Evolutionary conservation across 2,888 invertebrate genomes (phyloP).

Genomic region (Lasius platythorax): DNA sequence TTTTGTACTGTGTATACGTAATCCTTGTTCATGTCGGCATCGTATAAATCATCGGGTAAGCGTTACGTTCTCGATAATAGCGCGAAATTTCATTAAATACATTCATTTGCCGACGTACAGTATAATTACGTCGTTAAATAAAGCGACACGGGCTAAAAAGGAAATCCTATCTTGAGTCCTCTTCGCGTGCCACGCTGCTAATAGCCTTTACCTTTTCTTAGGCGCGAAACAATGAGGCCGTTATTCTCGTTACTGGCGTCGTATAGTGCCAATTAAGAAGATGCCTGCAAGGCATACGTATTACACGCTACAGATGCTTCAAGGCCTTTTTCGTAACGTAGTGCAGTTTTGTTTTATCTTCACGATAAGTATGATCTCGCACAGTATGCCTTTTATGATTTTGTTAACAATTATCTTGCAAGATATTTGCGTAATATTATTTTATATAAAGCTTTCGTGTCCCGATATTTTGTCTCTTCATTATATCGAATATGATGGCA

Average conservation of each 20-base stretch:
- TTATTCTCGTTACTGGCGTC: constrained; percentile 58
- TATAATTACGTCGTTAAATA: constrained; percentile 44
- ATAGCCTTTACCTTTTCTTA: constrained; percentile 32
- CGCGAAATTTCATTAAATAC: constrained; percentile 43
- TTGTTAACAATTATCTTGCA: constrained; percentile 6
- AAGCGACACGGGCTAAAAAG: constrained; percentile 37
- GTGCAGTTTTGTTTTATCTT: neutral
- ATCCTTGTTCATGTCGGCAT: neutral
- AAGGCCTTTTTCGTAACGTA: constrained; percentile 8
- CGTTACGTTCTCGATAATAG: constrained; percentile 20
- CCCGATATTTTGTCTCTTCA: neutral
- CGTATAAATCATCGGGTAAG: neutral
- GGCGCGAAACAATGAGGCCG: constrained; percentile 50
- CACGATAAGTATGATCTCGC: neutral
- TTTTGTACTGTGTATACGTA: neutral
- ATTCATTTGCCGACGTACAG: constrained; percentile 13
- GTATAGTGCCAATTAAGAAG: constrained; percentile 63
- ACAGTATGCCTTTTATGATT: neutral
- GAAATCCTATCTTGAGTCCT: constrained; percentile 28
- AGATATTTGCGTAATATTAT: neutral
- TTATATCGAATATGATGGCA: neutral
- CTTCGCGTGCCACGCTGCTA: constrained; percentile 47
- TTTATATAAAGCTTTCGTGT: neutral
- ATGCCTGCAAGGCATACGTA: constrained; percentile 34
- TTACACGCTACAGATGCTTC: constrained; percentile 16